Evolutionary conservation across 2,113 vertebrate genomes (phyloP).

Genomic region (Epinephelus cyanopodus): DNA sequence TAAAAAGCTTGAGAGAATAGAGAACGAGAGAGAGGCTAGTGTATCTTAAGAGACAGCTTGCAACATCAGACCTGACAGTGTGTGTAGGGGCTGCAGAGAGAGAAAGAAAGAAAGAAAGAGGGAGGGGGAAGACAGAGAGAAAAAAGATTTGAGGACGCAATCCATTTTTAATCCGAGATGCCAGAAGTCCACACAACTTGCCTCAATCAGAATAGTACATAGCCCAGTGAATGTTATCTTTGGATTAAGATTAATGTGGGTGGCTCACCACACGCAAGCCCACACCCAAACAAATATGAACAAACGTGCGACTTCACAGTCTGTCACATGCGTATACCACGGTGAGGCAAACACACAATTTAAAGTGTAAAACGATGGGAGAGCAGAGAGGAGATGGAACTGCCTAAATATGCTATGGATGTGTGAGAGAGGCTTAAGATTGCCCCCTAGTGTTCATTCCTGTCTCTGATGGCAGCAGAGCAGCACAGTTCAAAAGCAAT

Average conservation of each 20-base stretch:
- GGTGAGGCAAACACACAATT: conserved; percentile 2
- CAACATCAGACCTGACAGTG: conserved; percentile 28
- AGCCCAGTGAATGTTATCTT: conserved; percentile 50
- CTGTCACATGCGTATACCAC: conserved; percentile 8
- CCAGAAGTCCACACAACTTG: conserved; percentile 44
- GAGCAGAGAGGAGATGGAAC: conserved; percentile 40
- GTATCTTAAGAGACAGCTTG: conserved; percentile 26
- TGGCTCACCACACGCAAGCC: conserved; percentile 33
- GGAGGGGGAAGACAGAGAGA: background rate
- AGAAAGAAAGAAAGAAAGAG: background rate
- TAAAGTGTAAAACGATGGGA: conserved; percentile 25
- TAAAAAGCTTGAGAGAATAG: conserved; percentile 25
- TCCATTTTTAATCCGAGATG: conserved; percentile 68
- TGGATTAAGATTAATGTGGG: conserved; percentile 53
- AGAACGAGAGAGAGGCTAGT: conserved; percentile 12
- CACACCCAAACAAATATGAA: conserved; percentile 40
- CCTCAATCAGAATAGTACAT: conserved; percentile 64
- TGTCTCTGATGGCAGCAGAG: conserved; percentile 58
- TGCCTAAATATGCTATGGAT: conserved; percentile 45
- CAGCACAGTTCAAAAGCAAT: conserved; percentile 26
- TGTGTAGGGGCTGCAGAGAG: background rate
- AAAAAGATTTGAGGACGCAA: conserved; percentile 25
- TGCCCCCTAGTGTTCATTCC: conserved; percentile 85
- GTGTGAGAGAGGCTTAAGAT: conserved; percentile 79
- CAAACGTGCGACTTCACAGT: conserved; percentile 29